phyloP scores from a whole-genome alignment of 2,113 vertebrate species.

The Apteryx owenii region DNA sequence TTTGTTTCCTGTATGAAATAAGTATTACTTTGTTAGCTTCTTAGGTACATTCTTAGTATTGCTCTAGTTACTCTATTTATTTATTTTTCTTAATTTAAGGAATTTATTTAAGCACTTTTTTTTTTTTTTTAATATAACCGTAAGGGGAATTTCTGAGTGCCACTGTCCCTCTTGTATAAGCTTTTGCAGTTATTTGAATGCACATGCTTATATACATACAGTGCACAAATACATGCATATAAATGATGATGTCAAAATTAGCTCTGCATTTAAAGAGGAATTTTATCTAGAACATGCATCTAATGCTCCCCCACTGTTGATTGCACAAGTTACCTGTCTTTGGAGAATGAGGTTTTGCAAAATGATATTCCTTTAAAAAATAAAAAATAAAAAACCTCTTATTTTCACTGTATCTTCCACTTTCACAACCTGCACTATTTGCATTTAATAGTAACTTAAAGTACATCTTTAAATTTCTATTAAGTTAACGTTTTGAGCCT shows the following conservation, averaged over 20 bases:
- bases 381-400: background rate
- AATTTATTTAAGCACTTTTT: background rate
- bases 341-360: background rate
- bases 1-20: background rate
- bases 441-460: background rate
- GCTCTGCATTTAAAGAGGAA: background rate
- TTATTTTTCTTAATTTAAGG: background rate
- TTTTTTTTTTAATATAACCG: background rate
- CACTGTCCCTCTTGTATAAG: background rate
- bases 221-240: background rate
- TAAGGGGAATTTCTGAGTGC: background rate
- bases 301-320: background rate
- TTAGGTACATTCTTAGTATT: background rate
- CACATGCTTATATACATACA: background rate
- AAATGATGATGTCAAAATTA: background rate
- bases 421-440: background rate
- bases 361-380: background rate
- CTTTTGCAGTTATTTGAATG: background rate
- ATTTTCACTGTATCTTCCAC: background rate
- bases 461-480: background rate
- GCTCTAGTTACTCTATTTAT: accelerated
- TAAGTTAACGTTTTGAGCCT: background rate
- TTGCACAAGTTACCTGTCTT: background rate
- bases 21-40: background rate
- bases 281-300: background rate